Evolutionary conservation across 2,113 vertebrate species (phyloP).

Genomic region (Carlito syrichta): DNA sequence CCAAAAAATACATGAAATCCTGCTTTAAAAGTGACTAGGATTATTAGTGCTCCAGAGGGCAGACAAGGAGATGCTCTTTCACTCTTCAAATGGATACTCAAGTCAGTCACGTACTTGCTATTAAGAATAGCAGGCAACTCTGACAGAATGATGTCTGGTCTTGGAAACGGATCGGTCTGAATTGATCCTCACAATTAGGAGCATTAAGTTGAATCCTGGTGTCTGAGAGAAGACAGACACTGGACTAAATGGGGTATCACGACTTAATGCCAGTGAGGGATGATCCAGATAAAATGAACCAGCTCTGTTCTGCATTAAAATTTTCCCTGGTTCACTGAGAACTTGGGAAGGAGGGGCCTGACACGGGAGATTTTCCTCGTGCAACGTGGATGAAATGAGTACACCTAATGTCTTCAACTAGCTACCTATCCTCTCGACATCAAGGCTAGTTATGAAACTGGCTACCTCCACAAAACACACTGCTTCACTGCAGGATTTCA

Average conservation of each 20-base stretch:
- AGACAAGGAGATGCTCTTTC: conserved; percentile 62
- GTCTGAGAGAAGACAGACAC: conserved; percentile 63
- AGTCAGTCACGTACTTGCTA: conserved; percentile 66
- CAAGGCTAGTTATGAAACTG: background rate
- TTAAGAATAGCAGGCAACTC: conserved; percentile 58
- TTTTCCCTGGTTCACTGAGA: background rate
- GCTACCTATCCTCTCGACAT: background rate
- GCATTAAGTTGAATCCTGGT: conserved; percentile 68
- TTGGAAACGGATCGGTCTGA: conserved; percentile 64
- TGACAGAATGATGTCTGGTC: conserved; percentile 56
- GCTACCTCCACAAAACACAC: background rate
- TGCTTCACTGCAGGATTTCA: background rate
- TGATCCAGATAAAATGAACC: conserved; percentile 54
- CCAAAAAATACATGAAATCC: conserved; percentile 51
- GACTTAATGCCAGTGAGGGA: conserved; percentile 52
- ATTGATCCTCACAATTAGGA: conserved; percentile 69
- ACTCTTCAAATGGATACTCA: conserved; percentile 52
- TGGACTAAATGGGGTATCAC: conserved; percentile 58
- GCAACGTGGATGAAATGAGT: background rate
- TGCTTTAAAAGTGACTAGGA: conserved; percentile 73
- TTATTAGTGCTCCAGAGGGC: conserved; percentile 60
- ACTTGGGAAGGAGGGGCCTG: background rate
- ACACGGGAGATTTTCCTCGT: conserved; percentile 17
- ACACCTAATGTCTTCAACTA: background rate
- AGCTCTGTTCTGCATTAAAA: conserved; percentile 51